Evolutionary conservation across 2,797 vertebrate genomes (phyloP).

Genomic region (Bryconaethiops microstoma): DNA sequence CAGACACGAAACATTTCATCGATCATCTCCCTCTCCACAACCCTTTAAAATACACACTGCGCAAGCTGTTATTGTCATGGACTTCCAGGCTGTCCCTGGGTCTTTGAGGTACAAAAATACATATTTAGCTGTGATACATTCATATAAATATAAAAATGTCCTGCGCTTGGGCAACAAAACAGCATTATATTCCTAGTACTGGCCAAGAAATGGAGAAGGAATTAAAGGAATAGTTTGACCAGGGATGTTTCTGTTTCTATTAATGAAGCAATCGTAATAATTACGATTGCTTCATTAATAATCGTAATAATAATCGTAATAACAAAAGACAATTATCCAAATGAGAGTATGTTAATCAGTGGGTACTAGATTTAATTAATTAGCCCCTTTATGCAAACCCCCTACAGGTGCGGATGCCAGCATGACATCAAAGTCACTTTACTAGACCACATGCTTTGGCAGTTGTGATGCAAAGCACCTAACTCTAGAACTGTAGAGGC

Average conservation of each 20-base stretch:
- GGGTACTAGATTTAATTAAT: background rate
- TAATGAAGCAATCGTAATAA: background rate
- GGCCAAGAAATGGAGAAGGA: conserved; percentile 53
- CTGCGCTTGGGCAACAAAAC: conserved; percentile 57
- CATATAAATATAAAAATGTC: conserved; percentile 78
- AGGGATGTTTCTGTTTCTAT: conserved; percentile 10
- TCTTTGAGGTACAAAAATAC: conserved; percentile 77
- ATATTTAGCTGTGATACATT: conserved; percentile 77
- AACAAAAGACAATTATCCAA: background rate
- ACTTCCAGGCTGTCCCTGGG: conserved; percentile 52
- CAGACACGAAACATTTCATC: conserved; percentile 7
- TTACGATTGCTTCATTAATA: no score
- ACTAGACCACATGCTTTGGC: background rate
- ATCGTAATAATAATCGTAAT: background rate
- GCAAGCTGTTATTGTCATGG: conserved; percentile 16
- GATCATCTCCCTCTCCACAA: background rate
- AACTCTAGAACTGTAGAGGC: background rate
- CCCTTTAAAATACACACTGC: conserved; percentile 38
- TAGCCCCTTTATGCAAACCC: background rate
- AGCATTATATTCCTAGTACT: conserved; percentile 67
- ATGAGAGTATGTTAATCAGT: background rate
- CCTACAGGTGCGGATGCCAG: background rate
- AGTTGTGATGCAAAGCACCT: background rate
- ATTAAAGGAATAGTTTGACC: conserved; percentile 40
- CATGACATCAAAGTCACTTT: background rate